These are phyloP conservation scores for Tipula confusa DNA, from an alignment of 2,888 invertebrate genomes.

Conservation along the genomic window DNA sequence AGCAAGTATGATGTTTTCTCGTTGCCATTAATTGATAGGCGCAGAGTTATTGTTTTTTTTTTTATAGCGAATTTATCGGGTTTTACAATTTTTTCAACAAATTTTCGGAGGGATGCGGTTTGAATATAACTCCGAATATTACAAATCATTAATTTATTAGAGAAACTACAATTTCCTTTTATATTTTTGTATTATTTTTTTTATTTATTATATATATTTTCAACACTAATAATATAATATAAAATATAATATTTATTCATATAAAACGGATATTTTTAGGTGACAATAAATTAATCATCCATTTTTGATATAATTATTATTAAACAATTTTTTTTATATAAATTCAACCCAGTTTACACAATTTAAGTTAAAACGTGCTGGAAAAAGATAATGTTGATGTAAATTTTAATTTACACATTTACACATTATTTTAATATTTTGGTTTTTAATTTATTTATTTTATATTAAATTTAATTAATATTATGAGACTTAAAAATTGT, in stretches of 20 bases:
- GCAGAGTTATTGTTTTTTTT: too few relatives aligned
- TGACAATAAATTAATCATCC: neutral
- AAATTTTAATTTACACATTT: neutral
- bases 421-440: neutral
- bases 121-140: too few relatives aligned
- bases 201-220: neutral
- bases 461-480: neutral
- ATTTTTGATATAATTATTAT: neutral
- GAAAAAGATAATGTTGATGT: neutral
- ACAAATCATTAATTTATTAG: too few relatives aligned
- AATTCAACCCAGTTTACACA: neutral
- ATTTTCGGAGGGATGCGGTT: too few relatives aligned
- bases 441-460: neutral
- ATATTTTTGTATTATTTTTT: neutral
- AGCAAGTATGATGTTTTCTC: too few relatives aligned
- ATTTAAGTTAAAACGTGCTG: neutral
- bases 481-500: constrained; percentile 21
- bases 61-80: too few relatives aligned
- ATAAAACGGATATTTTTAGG: neutral
- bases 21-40: too few relatives aligned
- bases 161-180: neutral
- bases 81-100: too few relatives aligned
- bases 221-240: neutral
- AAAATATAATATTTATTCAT: neutral
- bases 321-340: neutral